Percentiles rank a stretch among this genome's conserved stretches.
phyloP scores from a whole-genome alignment of 2,888 invertebrate species.

The Aporophyla nigra region DNA sequence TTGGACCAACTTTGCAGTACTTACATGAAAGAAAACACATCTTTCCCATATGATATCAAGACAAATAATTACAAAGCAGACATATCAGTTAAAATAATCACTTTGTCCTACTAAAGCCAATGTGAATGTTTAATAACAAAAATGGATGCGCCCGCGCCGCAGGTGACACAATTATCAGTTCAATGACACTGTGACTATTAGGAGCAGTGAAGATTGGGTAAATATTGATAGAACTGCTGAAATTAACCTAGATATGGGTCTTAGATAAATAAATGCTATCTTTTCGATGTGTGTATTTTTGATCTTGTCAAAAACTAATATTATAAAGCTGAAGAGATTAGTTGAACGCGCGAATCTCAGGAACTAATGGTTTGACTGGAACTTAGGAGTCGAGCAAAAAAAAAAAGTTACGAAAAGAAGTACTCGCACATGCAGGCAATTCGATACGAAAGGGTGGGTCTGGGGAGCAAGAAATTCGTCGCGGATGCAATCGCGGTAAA shows the following conservation, averaged over 20 bases:
- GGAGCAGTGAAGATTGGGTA: slow-evolving; percentile 38
- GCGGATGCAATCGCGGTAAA: too few species aligned
- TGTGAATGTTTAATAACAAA: slow-evolving; percentile 12
- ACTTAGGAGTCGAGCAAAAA: too few species aligned
- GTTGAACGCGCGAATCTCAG: too few species aligned
- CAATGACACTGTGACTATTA: slow-evolving; percentile 45
- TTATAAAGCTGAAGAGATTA: too few species aligned
- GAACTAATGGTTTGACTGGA: too few species aligned
- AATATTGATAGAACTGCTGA: slow-evolving; percentile 28
- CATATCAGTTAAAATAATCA: slow-evolving; percentile 19
- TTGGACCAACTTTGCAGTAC: neutral
- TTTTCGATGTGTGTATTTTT: neutral
- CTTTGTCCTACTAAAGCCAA: slow-evolving; percentile 8
- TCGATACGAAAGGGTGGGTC: too few species aligned
- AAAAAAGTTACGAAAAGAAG: too few species aligned
- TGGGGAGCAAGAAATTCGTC: too few species aligned
- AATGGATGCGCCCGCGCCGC: slow-evolving; percentile 36
- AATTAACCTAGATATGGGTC: slow-evolving; percentile 33
- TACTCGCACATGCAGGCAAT: too few species aligned
- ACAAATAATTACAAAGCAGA: slow-evolving; percentile 5
- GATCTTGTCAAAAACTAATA: neutral
- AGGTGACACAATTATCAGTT: slow-evolving; percentile 55
- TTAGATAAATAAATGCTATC: slow-evolving; percentile 33
- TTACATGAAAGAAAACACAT: neutral
- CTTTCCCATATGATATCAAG: neutral